Evolutionary conservation across 1,140 invertebrate genomes (phyloP), one percentile per base, ranked within the genome.

Genomic region (Artemia franciscana): DNA sequence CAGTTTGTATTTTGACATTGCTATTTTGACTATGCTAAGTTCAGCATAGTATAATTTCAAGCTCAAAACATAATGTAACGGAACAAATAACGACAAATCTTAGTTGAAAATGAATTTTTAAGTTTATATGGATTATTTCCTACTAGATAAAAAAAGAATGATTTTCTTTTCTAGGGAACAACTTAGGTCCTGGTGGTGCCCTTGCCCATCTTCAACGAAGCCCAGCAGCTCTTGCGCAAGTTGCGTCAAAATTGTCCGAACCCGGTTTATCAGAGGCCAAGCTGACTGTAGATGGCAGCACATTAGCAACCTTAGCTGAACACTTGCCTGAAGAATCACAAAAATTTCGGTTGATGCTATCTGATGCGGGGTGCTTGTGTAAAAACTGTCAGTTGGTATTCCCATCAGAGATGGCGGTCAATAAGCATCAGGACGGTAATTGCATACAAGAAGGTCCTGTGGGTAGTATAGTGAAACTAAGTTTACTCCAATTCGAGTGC

Each of bases 351-450:
- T 70, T 60, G 69, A 68, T 68, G 76, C 65, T 69, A 78, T 78
- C 82, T 56, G 87, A 89, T 69, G 77, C 86, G 21, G 87, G 85
- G 66, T 84, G 85, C 75, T 84, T 88, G 60, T 90, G 86, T 76
- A 86, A 86, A 70, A 83, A 86, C 69, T 90, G 86, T 72, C 84
- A 86, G 61, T 78, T 86, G 58, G 86, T 86, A 2, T 89, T 85
- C 73, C 80, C 84, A 1, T 78, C 80, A 56, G 82, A 84, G 60
- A 79, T 80, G n/a, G 79, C 81, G 4, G 76, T 88, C 58, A 73
- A 84, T 51, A 76, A 74, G 9, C 86, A 89, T 70, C 86, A 88
- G 69, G 75, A 81, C 1, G 79, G 70, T 77, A 66, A 57, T 59
- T 83, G 82, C 83, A 81, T 70, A 75, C 78, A 9, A 79, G 80